These are phyloP conservation scores for Umimayanthus kanabou DNA, from an alignment of 92 coral and sea anemone species.

Conservation along the genomic window DNA sequence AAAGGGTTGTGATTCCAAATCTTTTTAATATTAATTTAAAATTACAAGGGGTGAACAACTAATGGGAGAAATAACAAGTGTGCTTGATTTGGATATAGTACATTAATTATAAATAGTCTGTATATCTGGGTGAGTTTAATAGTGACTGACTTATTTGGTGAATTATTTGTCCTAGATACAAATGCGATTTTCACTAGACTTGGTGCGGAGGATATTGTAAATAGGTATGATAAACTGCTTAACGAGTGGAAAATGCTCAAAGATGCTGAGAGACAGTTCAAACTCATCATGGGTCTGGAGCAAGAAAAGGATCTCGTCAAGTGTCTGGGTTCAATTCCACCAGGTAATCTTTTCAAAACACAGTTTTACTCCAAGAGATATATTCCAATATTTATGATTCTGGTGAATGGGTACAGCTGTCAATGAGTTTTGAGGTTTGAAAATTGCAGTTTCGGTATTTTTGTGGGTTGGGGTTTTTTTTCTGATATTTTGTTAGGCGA, in stretches of 20 bases:
- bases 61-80: too few species aligned
- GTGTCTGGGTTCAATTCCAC: constrained; percentile 85
- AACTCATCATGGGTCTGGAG: constrained; percentile 87
- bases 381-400: background rate
- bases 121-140: background rate
- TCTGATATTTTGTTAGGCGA: too few species aligned
- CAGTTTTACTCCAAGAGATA: background rate
- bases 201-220: constrained; percentile 91
- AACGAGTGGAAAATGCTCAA: constrained; percentile 89
- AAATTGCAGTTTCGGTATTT: too few species aligned
- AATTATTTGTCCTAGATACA: constrained; percentile 65
- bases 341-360: constrained; percentile 61
- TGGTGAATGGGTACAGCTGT: too few species aligned
- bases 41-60: too few species aligned
- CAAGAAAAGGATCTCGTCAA: constrained; percentile 77
- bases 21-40: too few species aligned
- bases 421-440: too few species aligned
- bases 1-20: too few species aligned
- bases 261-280: constrained; percentile 86
- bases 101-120: too few species aligned
- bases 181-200: constrained; percentile 81
- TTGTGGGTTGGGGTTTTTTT: too few species aligned
- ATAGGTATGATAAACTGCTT: constrained; percentile 76
- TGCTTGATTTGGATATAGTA: too few species aligned
- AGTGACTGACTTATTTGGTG: background rate